These are phyloP conservation scores for Sinohyriopsis cumingii DNA, from an alignment of 2,888 invertebrate species.

Conservation along the genomic window DNA sequence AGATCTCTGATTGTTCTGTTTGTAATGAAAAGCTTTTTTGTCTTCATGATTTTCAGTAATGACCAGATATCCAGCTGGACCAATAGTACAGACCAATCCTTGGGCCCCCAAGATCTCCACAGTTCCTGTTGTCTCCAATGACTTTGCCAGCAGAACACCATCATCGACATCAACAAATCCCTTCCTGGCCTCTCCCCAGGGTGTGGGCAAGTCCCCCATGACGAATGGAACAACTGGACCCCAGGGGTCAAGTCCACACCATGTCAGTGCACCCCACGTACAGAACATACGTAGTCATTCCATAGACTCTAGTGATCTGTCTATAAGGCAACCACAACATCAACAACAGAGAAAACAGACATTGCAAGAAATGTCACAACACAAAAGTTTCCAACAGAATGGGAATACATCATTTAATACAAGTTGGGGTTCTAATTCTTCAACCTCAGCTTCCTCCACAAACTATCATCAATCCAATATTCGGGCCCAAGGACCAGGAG, in stretches of 20 bases:
- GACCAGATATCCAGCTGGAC: conserved; percentile 23
- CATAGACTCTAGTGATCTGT: conserved; percentile 63
- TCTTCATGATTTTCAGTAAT: no score
- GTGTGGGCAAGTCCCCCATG: conserved; percentile 17
- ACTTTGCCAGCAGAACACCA: conserved; percentile 1
- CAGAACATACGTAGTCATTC: conserved; percentile 66
- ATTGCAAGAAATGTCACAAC: conserved; percentile 56
- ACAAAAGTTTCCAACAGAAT: conserved; percentile 70
- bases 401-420: conserved; percentile 35
- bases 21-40: no score
- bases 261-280: conserved; percentile 24
- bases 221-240: conserved; percentile 20
- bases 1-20: no score
- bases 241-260: conserved; percentile 5
- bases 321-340: conserved; percentile 30
- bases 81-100: conserved; percentile 58
- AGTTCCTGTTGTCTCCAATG: not conserved
- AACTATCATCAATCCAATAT: not conserved
- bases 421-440: conserved; percentile 21
- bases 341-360: conserved; percentile 53
- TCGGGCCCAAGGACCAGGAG: conserved; percentile 1
- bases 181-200: conserved; percentile 30
- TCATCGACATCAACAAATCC: conserved; percentile 49
- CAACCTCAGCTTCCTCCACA: not conserved
- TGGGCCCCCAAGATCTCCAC: conserved; percentile 41